These are phyloP conservation scores for Alectura lathami DNA, from an alignment of 2,113 vertebrate genomes.

Conservation along the genomic window DNA sequence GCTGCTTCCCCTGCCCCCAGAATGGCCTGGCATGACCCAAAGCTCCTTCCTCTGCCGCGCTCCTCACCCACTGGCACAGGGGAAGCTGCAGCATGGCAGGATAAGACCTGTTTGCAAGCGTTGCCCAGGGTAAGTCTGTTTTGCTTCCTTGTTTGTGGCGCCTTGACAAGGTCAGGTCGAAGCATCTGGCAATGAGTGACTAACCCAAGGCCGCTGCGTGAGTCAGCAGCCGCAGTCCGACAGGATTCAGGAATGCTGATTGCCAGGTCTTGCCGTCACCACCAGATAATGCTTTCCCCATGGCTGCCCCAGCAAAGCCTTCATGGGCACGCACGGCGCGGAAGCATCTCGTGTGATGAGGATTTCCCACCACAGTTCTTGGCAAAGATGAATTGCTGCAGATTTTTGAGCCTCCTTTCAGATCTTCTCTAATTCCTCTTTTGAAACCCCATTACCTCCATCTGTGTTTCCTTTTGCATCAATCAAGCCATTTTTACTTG, in stretches of 20 bases:
- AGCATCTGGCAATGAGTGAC: slow-evolving; percentile 42
- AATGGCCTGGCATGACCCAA: neutral
- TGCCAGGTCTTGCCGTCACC: neutral
- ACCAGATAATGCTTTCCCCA: neutral
- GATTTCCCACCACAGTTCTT: slow-evolving; percentile 38
- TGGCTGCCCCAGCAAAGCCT: slow-evolving; percentile 17
- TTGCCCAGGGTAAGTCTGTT: slow-evolving; percentile 43
- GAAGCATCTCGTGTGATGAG: neutral
- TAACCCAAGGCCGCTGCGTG: slow-evolving; percentile 21
- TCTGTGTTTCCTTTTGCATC: slow-evolving; percentile 52
- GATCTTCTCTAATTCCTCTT: slow-evolving; percentile 43
- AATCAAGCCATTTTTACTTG: slow-evolving; percentile 48
- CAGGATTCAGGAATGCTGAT: slow-evolving; percentile 51
- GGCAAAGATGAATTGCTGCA: slow-evolving; percentile 15
- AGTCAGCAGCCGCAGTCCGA: slow-evolving; percentile 40
- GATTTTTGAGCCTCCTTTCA: neutral
- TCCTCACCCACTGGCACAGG: neutral
- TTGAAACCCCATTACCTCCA: slow-evolving; percentile 56
- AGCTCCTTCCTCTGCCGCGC: neutral
- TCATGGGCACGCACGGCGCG: neutral
- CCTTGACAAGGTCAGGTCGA: slow-evolving; percentile 55
- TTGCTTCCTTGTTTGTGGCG: slow-evolving; percentile 43
- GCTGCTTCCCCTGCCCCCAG: neutral
- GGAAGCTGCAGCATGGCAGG: neutral
- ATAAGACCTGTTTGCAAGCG: slow-evolving; percentile 27